phyloP scores from a whole-genome alignment of 2,797 vertebrate species.

The Sebastes ruberrimus region DNA sequence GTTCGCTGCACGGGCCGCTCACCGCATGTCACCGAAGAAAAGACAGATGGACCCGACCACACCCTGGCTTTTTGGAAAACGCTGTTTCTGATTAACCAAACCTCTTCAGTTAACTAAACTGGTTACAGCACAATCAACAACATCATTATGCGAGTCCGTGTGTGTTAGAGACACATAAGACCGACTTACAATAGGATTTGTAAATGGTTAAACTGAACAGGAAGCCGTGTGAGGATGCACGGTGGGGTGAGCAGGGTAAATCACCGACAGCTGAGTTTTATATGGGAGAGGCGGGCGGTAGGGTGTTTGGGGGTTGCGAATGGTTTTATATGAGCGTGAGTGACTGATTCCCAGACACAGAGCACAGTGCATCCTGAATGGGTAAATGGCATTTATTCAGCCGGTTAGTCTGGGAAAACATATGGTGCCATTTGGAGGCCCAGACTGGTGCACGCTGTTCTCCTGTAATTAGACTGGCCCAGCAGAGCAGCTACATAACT shows the following conservation, averaged over 20 bases:
- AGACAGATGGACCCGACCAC: constrained; percentile 39
- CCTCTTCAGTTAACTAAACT: constrained; percentile 40
- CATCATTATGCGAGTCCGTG: constrained; percentile 35
- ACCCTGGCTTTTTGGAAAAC: constrained; percentile 23
- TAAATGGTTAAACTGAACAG: constrained; percentile 78
- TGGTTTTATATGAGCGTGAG: constrained; percentile 80
- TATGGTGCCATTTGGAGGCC: constrained; percentile 95
- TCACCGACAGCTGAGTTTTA: constrained; percentile 67
- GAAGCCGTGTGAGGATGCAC: constrained; percentile 61
- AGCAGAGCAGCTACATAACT: constrained; percentile 87
- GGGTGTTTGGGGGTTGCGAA: constrained; percentile 57
- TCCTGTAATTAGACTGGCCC: constrained; percentile 95
- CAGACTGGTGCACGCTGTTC: constrained; percentile 92
- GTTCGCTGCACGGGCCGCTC: constrained; percentile 5
- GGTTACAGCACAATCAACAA: constrained; percentile 30
- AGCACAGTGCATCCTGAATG: constrained; percentile 82
- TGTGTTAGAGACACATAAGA: constrained; percentile 16
- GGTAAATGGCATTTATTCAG: constrained; percentile 87
- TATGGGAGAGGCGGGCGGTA: constrained; percentile 51
- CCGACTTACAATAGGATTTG: constrained; percentile 51
- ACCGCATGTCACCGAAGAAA: constrained; percentile 9
- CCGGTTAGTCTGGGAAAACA: constrained; percentile 93
- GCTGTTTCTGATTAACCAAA: constrained; percentile 71
- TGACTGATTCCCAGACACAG: constrained; percentile 81
- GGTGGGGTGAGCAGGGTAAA: constrained; percentile 57